These are phyloP conservation scores for Platalea minor DNA, from an alignment of 2,797 vertebrate species.

Conservation along the genomic window DNA sequence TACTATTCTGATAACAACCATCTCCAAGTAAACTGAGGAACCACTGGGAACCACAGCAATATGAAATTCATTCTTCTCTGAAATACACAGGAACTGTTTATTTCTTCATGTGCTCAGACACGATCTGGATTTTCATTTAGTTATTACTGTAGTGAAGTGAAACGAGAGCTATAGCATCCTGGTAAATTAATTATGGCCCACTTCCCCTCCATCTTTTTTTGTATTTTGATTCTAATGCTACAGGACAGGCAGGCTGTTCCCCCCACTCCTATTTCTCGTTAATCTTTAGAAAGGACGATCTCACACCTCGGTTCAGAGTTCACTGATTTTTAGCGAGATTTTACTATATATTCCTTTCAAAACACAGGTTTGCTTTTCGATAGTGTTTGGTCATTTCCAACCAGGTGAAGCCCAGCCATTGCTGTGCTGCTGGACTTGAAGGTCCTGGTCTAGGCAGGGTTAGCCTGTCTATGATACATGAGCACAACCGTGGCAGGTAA, in stretches of 20 bases:
- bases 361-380: neutral
- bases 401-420: neutral
- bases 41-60: slow-evolving; percentile 42
- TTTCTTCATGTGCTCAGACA: slow-evolving; percentile 61
- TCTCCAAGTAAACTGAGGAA: slow-evolving; percentile 45
- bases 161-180: slow-evolving; percentile 46
- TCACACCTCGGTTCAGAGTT: neutral
- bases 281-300: neutral
- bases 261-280: neutral
- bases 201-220: neutral
- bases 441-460: neutral
- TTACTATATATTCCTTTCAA: neutral
- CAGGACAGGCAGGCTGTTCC: neutral
- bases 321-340: neutral
- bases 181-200: slow-evolving; percentile 66
- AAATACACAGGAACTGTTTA: slow-evolving; percentile 68
- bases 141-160: slow-evolving; percentile 51
- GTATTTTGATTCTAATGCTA: slow-evolving; percentile 11
- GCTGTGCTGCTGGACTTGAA: neutral
- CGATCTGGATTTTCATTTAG: slow-evolving; percentile 74
- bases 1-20: slow-evolving; percentile 35
- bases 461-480: neutral
- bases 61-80: slow-evolving; percentile 59
- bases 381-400: neutral
- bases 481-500: neutral